phyloP scores from a whole-genome alignment of 2,888 invertebrate species.

The Plebejus melissa region DNA sequence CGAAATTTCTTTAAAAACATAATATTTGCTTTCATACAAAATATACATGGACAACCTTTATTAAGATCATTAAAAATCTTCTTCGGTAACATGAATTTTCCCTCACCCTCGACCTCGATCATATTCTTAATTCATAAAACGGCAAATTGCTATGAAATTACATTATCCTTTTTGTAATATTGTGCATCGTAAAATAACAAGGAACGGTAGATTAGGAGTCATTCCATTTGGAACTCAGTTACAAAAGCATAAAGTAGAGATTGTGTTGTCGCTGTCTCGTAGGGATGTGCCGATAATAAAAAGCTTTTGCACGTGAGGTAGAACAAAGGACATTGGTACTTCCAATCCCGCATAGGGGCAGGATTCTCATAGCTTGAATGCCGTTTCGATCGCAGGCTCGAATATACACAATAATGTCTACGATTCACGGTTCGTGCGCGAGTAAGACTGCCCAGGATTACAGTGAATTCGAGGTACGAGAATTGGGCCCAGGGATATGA shows the following conservation, averaged over 20 bases:
- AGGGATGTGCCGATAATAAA: constrained; percentile 56
- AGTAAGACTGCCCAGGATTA: background rate
- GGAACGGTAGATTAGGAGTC: background rate
- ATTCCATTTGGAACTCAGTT: constrained; percentile 39
- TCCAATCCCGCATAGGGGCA: constrained; percentile 42
- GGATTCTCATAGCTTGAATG: background rate
- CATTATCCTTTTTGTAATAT: constrained; percentile 25
- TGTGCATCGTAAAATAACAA: constrained; percentile 20
- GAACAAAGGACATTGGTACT: constrained; percentile 59
- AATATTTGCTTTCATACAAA: background rate
- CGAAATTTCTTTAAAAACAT: background rate
- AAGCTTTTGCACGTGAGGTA: constrained; percentile 65
- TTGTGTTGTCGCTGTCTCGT: constrained; percentile 43
- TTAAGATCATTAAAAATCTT: background rate
- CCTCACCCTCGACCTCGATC: background rate
- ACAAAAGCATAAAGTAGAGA: constrained; percentile 56
- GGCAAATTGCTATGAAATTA: constrained; percentile 22
- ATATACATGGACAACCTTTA: background rate
- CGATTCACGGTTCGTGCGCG: no score
- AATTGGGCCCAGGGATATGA: constrained; percentile 30
- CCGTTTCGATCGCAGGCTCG: background rate
- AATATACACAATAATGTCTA: no score
- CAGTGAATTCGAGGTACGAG: background rate
- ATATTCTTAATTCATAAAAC: constrained; percentile 24
- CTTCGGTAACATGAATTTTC: background rate